These are phyloP conservation scores for Anabacerthia variegaticeps DNA, from an alignment of 2,797 vertebrate genomes.

Conservation along the genomic window DNA sequence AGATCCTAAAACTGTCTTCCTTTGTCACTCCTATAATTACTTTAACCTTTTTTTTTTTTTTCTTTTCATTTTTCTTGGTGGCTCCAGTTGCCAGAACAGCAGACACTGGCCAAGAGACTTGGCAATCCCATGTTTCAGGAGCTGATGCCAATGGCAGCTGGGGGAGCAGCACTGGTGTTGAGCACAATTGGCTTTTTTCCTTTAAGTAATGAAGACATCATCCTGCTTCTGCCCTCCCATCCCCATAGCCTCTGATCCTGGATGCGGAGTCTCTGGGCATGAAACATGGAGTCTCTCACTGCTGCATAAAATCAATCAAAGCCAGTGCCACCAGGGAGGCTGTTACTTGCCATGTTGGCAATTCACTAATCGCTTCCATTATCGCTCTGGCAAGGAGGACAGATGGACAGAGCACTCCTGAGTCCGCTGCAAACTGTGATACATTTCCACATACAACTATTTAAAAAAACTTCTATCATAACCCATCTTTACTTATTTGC, in stretches of 20 bases:
- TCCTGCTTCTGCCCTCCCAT: slow-evolving; percentile 16
- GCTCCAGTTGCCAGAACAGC: neutral
- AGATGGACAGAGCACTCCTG: neutral
- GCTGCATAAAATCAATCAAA: slow-evolving; percentile 53
- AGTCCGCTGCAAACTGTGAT: neutral
- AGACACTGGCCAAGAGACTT: slow-evolving; percentile 13
- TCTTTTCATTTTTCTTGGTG: neutral
- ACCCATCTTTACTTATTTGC: neutral
- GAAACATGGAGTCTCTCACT: slow-evolving; percentile 27
- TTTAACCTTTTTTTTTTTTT: neutral
- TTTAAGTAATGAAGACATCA: slow-evolving; percentile 68
- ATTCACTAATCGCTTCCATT: slow-evolving; percentile 18
- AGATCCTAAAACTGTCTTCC: neutral
- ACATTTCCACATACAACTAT: neutral
- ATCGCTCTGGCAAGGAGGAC: neutral
- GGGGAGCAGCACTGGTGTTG: neutral
- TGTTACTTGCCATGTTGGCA: slow-evolving; percentile 43
- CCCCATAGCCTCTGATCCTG: slow-evolving; percentile 44
- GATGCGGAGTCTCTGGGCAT: slow-evolving; percentile 2
- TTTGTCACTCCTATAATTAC: neutral
- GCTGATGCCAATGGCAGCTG: slow-evolving; percentile 46
- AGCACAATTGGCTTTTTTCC: slow-evolving; percentile 49
- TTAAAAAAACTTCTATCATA: neutral
- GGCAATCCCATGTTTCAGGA: neutral
- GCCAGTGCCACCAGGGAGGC: slow-evolving; percentile 46